Evolutionary conservation across 2,113 vertebrate species (phyloP).

Genomic region (Daphoenositta chrysoptera): DNA sequence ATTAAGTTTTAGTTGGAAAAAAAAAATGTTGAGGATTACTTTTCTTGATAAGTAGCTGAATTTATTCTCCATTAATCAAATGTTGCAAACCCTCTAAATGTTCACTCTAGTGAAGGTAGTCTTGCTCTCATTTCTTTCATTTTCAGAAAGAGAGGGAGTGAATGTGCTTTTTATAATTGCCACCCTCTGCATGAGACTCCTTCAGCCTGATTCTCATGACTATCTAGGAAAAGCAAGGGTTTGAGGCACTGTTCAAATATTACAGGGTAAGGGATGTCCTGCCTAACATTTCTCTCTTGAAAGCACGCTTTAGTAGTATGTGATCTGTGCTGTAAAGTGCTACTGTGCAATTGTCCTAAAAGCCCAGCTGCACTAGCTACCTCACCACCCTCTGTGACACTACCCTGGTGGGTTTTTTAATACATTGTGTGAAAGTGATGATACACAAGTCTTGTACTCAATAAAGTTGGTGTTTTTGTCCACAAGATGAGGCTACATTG

Average conservation of each 20-base stretch:
- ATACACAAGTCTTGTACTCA: not conserved
- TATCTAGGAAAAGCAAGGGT: not conserved
- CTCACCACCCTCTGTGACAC: not conserved
- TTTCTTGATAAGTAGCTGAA: not conserved
- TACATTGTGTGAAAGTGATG: not conserved
- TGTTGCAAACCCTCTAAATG: not conserved
- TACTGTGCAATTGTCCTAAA: not conserved
- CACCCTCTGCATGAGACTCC: not conserved
- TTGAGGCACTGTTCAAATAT: not conserved
- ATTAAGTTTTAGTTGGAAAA: not conserved
- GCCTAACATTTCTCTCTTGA: not conserved
- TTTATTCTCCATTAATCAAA: not conserved
- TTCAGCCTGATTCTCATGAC: not conserved
- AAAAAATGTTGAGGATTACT: not conserved
- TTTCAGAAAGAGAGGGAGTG: not conserved
- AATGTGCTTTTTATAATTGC: not conserved
- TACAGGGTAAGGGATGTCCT: not conserved
- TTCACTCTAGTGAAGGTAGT: not conserved
- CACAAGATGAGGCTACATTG: not conserved
- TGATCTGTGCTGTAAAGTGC: not conserved
- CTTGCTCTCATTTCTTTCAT: not conserved
- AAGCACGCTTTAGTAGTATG: not conserved
- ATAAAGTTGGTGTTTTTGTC: not conserved
- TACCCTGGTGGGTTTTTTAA: not conserved
- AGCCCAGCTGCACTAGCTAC: not conserved